A percentile compares a stretch with the other conserved stretches of the same genome.
Conservation (phyloP, 2,113 vertebrate genomes). For the Seriola rivoliana region DNA sequence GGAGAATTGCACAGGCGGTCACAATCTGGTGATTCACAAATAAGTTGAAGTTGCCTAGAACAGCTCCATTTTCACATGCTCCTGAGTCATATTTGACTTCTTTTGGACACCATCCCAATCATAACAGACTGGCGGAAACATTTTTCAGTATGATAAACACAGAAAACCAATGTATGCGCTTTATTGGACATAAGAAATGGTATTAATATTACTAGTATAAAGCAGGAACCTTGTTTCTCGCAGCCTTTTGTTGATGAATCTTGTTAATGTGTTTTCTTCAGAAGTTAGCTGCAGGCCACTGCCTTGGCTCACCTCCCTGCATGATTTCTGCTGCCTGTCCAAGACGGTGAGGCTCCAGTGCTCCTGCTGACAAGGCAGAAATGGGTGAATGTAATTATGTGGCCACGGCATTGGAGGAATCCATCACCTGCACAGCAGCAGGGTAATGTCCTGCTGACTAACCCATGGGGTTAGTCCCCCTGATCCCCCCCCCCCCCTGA, state of each 20-base stretch:
- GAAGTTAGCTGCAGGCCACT: constrained; percentile 49
- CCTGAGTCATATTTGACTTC: neutral
- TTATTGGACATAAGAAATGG: constrained; percentile 35
- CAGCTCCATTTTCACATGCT: constrained; percentile 15
- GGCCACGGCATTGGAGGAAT: constrained; percentile 75
- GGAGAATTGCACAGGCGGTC: constrained; percentile 7
- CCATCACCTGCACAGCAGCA: constrained; percentile 79
- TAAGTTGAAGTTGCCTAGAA: constrained; percentile 1
- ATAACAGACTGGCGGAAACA: neutral
- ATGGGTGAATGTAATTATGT: constrained; percentile 83
- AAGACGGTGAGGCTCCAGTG: constrained; percentile 55
- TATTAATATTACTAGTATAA: constrained; percentile 15
- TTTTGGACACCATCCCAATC: neutral
- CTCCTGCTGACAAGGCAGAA: constrained; percentile 84
- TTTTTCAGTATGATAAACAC: constrained; percentile 10
- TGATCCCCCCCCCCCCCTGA: constrained; percentile 9
- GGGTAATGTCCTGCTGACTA: constrained; percentile 78
- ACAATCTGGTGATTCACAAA: constrained; percentile 22
- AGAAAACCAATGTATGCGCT: neutral
- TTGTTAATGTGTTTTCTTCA: constrained; percentile 43
- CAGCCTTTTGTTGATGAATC: constrained; percentile 34
- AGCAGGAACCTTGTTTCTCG: neutral
- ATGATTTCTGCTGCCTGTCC: constrained; percentile 75
- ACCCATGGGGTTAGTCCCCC: constrained; percentile 37
- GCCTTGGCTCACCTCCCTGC: constrained; percentile 36